phyloP scores from a whole-genome alignment of 2,113 vertebrate genomes.

The Chloropsis hardwickii region DNA sequence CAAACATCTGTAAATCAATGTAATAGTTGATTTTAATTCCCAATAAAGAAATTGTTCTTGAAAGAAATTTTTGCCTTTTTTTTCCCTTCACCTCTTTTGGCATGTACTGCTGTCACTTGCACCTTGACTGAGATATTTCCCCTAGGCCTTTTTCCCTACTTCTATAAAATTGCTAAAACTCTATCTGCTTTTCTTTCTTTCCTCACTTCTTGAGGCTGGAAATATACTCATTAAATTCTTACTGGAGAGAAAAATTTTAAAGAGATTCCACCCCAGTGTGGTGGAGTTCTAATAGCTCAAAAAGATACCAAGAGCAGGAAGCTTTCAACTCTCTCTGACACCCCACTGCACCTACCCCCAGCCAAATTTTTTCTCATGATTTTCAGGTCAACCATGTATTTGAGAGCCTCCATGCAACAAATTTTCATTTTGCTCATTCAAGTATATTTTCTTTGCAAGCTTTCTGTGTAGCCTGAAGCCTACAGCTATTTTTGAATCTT shows the following conservation, averaged over 20 bases:
- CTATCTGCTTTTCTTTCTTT: background rate
- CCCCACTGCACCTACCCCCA: too few species aligned
- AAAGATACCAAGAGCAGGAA: background rate
- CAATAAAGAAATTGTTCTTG: background rate
- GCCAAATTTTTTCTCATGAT: background rate
- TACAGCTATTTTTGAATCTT: constrained; percentile 44
- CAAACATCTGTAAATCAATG: background rate
- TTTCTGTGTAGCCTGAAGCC: background rate
- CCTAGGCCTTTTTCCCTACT: background rate
- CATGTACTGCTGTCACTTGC: background rate
- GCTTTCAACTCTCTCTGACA: background rate
- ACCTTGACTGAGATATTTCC: background rate
- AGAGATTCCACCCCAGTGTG: background rate
- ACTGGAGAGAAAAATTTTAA: background rate
- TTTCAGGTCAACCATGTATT: background rate
- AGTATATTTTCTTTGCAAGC: background rate
- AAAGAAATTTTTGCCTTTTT: background rate
- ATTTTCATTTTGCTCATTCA: background rate
- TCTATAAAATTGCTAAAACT: background rate
- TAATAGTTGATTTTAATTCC: background rate
- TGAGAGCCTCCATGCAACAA: background rate
- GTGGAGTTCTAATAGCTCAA: background rate
- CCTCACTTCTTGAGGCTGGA: background rate
- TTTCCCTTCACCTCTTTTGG: background rate
- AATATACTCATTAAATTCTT: background rate